Evolutionary conservation across 2,797 vertebrate genomes (phyloP), one percentile per base, ranked within the genome.

Genomic region (Phataginus tetradactyla): DNA sequence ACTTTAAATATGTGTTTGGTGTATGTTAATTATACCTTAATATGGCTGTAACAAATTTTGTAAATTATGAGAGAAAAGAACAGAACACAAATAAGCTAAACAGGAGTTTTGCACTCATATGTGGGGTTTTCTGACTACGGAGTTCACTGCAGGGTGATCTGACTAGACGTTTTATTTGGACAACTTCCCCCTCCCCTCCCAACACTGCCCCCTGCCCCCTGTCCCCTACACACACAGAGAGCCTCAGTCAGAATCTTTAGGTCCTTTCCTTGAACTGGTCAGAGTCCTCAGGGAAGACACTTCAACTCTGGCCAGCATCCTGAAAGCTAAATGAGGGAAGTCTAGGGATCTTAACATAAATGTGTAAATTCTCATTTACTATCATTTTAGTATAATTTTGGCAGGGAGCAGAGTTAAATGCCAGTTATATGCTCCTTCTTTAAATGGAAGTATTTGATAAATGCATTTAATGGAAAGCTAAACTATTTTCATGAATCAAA

Each of bases 401-500:
- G 45, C 78, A 97, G 6, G 57, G 8, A 96, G 27, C 32, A 78
- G 63, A 86, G 25, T 57, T 91, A 95, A 84, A 92, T 71, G 32
- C 27, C 61, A 92, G 15, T 17, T 32, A 81, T 29, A 92, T 10
- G 66, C 15, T 32, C 88, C 37, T 77, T 77, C 42, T 75, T 83
- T 69, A 87, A 59, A 3, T 80, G 14, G 14, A 95, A 92, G 68
- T 57, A 45, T 86, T 49, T 71, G 68, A 61, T 87, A 94, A 87
- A 79, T 57, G 90, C 39, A 84, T 69, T 49, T 39, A 75, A 2
- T 34, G 21, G 61, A 90, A 84, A 90, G 42, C 27, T 69, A 69
- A 53, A 68, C 68, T 74, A 86, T 63, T 29, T 74, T 94, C 59
- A 92, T 69, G 34, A 95, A 84, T 51, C 57, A 91, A 86, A 79